Conservation (phyloP, 1,140 invertebrate genomes). For the Platorchestia sp. region DNA sequence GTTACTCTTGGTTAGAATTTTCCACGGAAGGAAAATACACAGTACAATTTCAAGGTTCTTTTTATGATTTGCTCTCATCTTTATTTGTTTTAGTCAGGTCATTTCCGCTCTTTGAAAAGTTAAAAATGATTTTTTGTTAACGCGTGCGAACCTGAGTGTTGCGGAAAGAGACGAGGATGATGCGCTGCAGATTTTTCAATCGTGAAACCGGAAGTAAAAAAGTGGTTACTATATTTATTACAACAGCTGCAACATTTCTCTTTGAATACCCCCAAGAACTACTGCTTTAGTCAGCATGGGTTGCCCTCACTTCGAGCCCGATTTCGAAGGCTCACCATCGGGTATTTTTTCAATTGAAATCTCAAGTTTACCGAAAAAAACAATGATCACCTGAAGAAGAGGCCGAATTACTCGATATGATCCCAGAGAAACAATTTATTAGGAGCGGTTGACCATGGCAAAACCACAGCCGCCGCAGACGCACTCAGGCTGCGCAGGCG, state of each 20-base stretch:
- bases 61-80: background rate
- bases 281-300: background rate
- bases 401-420: background rate
- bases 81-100: background rate
- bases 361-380: background rate
- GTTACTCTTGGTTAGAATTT: background rate
- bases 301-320: background rate
- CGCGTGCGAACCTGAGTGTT: background rate
- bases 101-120: background rate
- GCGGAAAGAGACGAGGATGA: background rate
- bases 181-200: background rate
- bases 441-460: background rate
- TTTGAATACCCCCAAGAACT: background rate
- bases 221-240: background rate
- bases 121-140: background rate
- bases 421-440: conserved; percentile 9
- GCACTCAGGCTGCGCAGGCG: background rate
- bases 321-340: background rate
- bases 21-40: background rate
- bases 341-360: background rate
- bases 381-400: conserved; percentile 7
- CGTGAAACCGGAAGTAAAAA: background rate
- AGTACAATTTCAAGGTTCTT: no score
- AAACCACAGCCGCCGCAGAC: background rate
- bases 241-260: background rate